Evolutionary conservation across 2,797 vertebrate species (phyloP), one percentile per base, ranked within the genome.

Genomic region (Loris lydekkerianus): DNA sequence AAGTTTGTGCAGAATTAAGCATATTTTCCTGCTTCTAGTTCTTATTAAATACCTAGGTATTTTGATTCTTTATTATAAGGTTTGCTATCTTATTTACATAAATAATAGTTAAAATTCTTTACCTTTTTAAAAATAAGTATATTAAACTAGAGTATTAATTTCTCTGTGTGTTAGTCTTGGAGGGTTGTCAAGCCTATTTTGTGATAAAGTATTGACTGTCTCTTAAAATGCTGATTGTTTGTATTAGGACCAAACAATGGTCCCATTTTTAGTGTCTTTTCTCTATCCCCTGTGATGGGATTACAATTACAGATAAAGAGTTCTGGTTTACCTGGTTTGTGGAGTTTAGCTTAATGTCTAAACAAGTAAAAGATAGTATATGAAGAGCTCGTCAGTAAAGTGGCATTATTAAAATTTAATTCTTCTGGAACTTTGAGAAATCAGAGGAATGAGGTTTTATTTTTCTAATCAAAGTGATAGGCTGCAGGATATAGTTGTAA

Each of bases 221-320:
- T 98, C 97, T 98, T 99, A 98, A 99, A 99, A 99, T 97, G 99
- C 98, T 98, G 97, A 99, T 98, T 86, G 49, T 98, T 99, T 99
- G 98, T 98, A 98, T 98, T 98, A 98, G 98, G 93, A 86, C 95
- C 96, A 90, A 95, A 91, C 81, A 94, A 40, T 40, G 40, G 40
- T 92, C 92, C 81, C 90, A 46, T 13, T 85, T 88, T 88, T 58
- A 37, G 0, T 94, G 43, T 75, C 40, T 80, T 75, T 58, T 3
- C 4, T 15, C 25, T 6, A 34, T 15, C n/a, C 11, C 1, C 1
- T 25, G 0, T 75, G 21, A 81, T 58, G 13, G 63, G 46, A 63
- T 96, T 93, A 58, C 29, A 75, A 82, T 69, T 75, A 70, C 3
- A 63, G 25, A n/a, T 87, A 67, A 72, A 69, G 96, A 73, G 7